phyloP scores from a whole-genome alignment of 2,797 vertebrate species.

The Glossophaga mutica region DNA sequence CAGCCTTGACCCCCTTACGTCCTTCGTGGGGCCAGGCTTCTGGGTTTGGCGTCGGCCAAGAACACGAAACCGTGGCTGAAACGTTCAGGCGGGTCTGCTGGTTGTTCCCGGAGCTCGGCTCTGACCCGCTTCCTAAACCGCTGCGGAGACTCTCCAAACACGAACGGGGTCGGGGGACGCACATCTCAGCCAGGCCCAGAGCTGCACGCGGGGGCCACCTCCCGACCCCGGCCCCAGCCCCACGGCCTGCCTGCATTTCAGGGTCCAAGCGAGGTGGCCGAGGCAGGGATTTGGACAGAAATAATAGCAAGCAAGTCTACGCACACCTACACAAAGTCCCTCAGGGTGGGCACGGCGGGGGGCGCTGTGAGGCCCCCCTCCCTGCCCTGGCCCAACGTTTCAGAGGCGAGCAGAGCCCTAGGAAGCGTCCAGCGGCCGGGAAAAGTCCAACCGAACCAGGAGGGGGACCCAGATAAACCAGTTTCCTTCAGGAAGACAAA shows the following conservation, averaged over 20 bases:
- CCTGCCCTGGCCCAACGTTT: not conserved
- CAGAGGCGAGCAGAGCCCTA: not conserved
- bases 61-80: too few relatives aligned
- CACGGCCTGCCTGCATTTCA: not conserved
- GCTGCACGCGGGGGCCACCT: rapidly evolving
- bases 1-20: not conserved
- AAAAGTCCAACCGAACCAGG: not conserved
- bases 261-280: not conserved
- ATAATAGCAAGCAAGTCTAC: too few relatives aligned
- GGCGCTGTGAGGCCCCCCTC: not conserved
- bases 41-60: not conserved
- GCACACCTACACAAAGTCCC: not conserved
- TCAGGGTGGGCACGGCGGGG: rapidly evolving
- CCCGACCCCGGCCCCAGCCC: rapidly evolving
- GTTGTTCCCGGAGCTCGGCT: not conserved
- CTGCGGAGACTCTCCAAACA: rapidly evolving
- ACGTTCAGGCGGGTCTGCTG: not conserved
- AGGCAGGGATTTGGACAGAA: not conserved
- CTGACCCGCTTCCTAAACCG: not conserved
- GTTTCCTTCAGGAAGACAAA: not conserved
- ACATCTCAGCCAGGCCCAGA: too few relatives aligned
- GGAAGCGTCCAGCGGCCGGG: not conserved
- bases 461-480: not conserved
- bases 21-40: not conserved
- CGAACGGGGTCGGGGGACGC: rapidly evolving